Conservation (phyloP, 2,797 vertebrate species). For the Enteromius unitaeniatus region DNA sequence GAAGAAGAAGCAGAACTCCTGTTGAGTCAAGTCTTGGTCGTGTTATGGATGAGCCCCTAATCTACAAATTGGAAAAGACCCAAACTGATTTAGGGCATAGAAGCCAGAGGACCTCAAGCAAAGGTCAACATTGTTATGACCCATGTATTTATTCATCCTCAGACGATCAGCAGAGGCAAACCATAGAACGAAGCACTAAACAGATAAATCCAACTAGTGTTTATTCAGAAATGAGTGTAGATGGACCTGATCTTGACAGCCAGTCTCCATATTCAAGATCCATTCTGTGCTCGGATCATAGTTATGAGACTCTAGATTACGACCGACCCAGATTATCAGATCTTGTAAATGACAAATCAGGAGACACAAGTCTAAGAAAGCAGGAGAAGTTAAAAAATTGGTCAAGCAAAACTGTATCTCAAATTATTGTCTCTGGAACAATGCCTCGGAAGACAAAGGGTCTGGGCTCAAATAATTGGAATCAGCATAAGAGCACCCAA, state of each 20-base stretch:
- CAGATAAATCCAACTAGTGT: conserved; percentile 26
- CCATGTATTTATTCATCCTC: conserved; percentile 14
- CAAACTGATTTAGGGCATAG: conserved; percentile 61
- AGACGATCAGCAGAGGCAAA: conserved; percentile 15
- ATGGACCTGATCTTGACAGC: conserved; percentile 75
- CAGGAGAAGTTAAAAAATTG: conserved; percentile 35
- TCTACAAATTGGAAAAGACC: conserved; percentile 39
- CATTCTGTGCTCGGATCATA: conserved; percentile 50
- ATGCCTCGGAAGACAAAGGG: conserved; percentile 51
- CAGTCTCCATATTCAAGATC: conserved; percentile 51
- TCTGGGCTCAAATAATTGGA: conserved; percentile 54
- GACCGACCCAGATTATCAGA: conserved; percentile 47
- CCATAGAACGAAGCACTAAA: conserved; percentile 25
- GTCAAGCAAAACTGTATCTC: conserved; percentile 35
- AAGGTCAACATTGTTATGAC: conserved; percentile 48
- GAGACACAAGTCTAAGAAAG: conserved; percentile 22
- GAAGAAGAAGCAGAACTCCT: conserved; percentile 49
- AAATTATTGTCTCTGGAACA: conserved; percentile 43
- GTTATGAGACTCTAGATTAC: conserved; percentile 38
- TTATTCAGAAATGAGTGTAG: conserved; percentile 92
- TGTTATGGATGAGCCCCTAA: conserved; percentile 34
- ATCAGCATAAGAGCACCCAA: conserved; percentile 68
- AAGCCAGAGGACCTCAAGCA: conserved; percentile 59
- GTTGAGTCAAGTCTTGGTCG: conserved; percentile 58
- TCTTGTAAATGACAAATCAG: conserved; percentile 32